Base-by-base conservation (phyloP, 2,113 vertebrate genomes). In the Orthonyx spaldingii region DNA sequence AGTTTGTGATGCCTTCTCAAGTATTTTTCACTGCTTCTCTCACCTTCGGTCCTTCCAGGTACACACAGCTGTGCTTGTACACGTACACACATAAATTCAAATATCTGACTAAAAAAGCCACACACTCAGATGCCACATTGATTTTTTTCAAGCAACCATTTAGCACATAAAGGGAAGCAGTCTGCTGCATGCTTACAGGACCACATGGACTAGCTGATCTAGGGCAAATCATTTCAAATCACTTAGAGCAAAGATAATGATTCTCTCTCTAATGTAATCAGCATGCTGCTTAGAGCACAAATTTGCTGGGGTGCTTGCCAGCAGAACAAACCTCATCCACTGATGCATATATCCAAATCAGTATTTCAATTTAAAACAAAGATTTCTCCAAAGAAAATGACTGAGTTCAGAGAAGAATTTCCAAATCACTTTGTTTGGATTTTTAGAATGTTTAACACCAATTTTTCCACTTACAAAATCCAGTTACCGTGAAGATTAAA, bases 181-280 rank as follows among this genome's bases (percentile, higher is more conserved):
- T 59, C 75, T 79, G 82, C 87, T 94, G 47, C 22, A 33, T 44
- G 37, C 60, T 78, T 72, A 63, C 30, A 90, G 15, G 84, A 77
- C 16, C 30, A 60, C 53, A 14, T 11, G 35, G 33, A 76, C 47
- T 83, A 76, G 39, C 41, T 84, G 66, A 97, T 81, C 55, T 11
- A 87, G 72, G 57, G 57, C 88, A 97, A 68, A 87, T 80, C 53
- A 94, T 81, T 64, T 56, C 57, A 88, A 75, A 87, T 66, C 57
- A 92, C 60, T 84, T n/a, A 32, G 55, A 94, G 64, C 15, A 79
- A 85, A 78, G 52, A 70, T 46, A 56, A 59, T 13, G 13, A 75
- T 32, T 59, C 24, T 39, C 37, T 57, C 68, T 84, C 42, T 60
- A 94, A 82, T 32, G 64, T 35, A 78, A 90, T 91, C 88, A 90